phyloP scores from a whole-genome alignment of 1,140 invertebrate species.

The Thalassaphorura encarpata region DNA sequence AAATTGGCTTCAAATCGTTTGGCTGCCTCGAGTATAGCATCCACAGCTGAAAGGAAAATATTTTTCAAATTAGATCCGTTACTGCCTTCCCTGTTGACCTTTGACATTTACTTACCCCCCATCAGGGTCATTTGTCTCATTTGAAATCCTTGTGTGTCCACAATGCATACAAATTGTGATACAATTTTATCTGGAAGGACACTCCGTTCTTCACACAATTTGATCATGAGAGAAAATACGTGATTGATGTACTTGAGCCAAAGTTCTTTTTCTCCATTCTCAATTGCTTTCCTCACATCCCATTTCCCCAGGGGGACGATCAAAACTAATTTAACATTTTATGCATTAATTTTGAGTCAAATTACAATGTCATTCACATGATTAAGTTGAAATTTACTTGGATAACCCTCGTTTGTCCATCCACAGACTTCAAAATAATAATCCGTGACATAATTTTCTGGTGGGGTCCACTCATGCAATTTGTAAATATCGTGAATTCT shows the following conservation, averaged over 20 bases:
- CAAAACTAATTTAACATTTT: too few species aligned
- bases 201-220: background rate
- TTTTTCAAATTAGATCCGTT: too few species aligned
- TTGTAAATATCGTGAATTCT: background rate
- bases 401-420: background rate
- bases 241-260: slow-evolving; percentile 3
- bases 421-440: slow-evolving; percentile 4
- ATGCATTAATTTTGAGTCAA: too few species aligned
- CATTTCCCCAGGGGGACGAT: background rate
- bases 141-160: slow-evolving; percentile 1
- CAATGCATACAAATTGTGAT: background rate
- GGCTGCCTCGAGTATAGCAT: background rate
- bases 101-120: background rate
- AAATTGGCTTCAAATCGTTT: slow-evolving; percentile 15
- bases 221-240: background rate
- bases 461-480: background rate
- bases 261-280: background rate
- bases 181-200: background rate
- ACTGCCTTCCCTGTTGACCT: background rate
- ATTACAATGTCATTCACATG: too few species aligned
- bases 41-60: background rate
- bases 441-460: background rate
- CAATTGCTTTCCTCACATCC: slow-evolving; percentile 5
- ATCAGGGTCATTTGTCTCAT: background rate
- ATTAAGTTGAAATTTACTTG: slow-evolving; percentile 7